These are phyloP conservation scores for Tricholaema leucomelas DNA, from an alignment of 2,113 vertebrate species.

Conservation along the genomic window DNA sequence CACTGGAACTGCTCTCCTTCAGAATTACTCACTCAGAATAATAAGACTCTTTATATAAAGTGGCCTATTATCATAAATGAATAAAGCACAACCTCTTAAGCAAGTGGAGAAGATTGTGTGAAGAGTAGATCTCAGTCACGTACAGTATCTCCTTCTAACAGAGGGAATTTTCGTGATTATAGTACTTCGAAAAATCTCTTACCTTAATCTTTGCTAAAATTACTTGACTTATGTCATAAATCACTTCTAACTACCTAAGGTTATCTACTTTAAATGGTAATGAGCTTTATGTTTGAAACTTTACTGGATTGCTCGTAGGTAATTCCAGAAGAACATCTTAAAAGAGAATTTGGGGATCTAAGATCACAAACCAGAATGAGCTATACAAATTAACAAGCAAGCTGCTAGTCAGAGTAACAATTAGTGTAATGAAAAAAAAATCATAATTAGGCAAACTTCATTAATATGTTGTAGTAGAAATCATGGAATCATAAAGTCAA, in stretches of 20 bases:
- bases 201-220: constrained; percentile 51
- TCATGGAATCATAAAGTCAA: too few species aligned
- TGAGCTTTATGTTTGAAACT: constrained; percentile 34
- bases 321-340: constrained; percentile 12
- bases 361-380: constrained; percentile 2
- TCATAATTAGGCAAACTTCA: constrained; percentile 5
- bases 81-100: constrained; percentile 30
- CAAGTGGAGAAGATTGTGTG: background rate
- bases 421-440: background rate
- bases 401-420: constrained; percentile 9
- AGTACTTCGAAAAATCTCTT: constrained; percentile 19
- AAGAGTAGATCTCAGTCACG: background rate
- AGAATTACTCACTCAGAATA: constrained; percentile 38
- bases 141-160: constrained; percentile 12
- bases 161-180: constrained; percentile 28
- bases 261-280: constrained; percentile 37
- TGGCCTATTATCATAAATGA: constrained; percentile 39
- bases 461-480: background rate
- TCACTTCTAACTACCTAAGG: constrained; percentile 18
- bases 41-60: constrained; percentile 29
- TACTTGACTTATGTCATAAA: constrained; percentile 20
- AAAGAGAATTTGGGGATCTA: background rate
- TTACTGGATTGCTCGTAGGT: background rate
- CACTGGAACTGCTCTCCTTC: constrained; percentile 6
- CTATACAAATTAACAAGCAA: constrained; percentile 7